phyloP scores from a whole-genome alignment of 2,888 invertebrate genomes.

The Spodoptera picta region DNA sequence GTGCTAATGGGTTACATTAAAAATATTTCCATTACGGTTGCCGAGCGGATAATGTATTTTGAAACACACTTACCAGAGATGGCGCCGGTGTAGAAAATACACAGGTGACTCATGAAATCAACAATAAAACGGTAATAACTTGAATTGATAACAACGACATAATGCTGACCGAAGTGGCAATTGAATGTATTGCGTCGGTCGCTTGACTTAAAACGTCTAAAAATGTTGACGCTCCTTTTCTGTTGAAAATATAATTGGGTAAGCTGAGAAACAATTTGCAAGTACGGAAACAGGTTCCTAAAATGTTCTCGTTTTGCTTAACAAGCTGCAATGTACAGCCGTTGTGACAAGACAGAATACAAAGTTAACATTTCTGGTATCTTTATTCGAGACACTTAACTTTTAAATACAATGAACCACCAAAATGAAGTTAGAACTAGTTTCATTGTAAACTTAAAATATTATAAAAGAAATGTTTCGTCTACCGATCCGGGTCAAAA shows the following conservation, averaged over 20 bases:
- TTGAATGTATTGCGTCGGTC: conserved; percentile 60
- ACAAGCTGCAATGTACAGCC: conserved; percentile 64
- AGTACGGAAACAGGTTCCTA: conserved; percentile 70
- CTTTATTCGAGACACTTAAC: conserved; percentile 6
- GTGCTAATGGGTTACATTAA: conserved; percentile 86
- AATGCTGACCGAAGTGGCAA: conserved; percentile 50
- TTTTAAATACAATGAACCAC: conserved; percentile 14
- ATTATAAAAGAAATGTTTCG: conserved; percentile 53
- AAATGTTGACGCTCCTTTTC: conserved; percentile 39
- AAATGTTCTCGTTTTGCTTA: conserved; percentile 73
- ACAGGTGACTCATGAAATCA: conserved; percentile 64
- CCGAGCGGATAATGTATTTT: conserved; percentile 73
- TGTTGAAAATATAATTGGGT: conserved; percentile 66
- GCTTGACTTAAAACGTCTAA: conserved; percentile 49
- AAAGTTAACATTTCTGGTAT: conserved; percentile 27
- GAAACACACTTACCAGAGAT: conserved; percentile 59
- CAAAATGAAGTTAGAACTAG: conserved; percentile 6
- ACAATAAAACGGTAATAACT: conserved; percentile 59
- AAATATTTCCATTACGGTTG: conserved; percentile 83
- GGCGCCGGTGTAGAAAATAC: conserved; percentile 69
- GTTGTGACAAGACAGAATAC: conserved; percentile 66
- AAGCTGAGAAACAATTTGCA: conserved; percentile 68
- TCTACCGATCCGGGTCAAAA: conserved; percentile 68
- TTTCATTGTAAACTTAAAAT: conserved; percentile 33
- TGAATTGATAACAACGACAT: conserved; percentile 58